Conservation (phyloP, 37 sponge, comb jelly and placozoan species). For the Hexactinellida sp. region DNA sequence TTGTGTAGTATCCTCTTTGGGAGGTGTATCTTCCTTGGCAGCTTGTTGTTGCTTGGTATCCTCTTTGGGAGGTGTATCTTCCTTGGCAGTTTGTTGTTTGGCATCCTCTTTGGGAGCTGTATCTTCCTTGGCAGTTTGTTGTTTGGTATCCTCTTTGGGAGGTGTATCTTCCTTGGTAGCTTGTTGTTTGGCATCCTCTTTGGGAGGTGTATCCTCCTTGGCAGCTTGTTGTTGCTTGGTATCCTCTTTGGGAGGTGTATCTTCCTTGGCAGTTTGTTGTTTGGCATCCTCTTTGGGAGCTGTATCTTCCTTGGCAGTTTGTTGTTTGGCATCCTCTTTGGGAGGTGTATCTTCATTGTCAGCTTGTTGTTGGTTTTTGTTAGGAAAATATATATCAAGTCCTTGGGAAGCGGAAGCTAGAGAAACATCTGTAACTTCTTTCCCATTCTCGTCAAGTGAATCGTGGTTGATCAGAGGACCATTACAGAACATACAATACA, state of each 20-base stretch:
- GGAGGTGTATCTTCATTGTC: neutral
- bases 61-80: neutral
- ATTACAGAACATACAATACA: neutral
- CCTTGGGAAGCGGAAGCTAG: too few relatives aligned
- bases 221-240: neutral
- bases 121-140: neutral
- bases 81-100: neutral
- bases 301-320: neutral
- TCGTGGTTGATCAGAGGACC: too few relatives aligned
- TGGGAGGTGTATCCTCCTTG: neutral
- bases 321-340: neutral
- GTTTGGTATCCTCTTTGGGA: neutral
- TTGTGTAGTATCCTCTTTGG: neutral
- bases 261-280: neutral
- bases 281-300: neutral
- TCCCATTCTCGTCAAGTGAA: too few relatives aligned
- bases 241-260: neutral
- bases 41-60: neutral
- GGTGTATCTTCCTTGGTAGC: neutral
- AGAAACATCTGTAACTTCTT: too few relatives aligned
- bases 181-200: neutral
- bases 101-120: neutral
- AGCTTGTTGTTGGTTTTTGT: neutral
- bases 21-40: neutral
- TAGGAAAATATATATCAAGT: too few relatives aligned